Evolutionary conservation across 1,140 invertebrate species (phyloP), one percentile per base, ranked within the genome.

Genomic region (Micrasema longulum): DNA sequence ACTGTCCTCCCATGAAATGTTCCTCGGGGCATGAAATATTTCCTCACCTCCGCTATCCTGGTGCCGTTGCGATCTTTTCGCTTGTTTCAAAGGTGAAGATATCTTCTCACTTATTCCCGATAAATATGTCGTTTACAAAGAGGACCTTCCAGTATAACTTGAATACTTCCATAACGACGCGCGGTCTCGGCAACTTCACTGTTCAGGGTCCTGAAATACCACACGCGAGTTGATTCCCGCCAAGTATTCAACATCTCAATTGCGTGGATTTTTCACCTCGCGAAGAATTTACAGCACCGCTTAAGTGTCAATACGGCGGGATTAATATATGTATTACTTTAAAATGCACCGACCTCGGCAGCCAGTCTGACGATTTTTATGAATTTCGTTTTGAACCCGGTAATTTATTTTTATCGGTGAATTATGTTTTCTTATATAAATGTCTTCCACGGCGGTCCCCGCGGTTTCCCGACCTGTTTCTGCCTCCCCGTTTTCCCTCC

Each of bases 221-320:
- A 43, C 55, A 43, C 55, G 55, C 16, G 36, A 38, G 14, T 60
- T 60, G 2, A 60, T 60, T 60, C 18, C 16, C 36, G 3, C 4
- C 55, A 22, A 22, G 35, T 60, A 60, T 60, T 60, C 36, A 60
- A 60, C 55, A 60, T 43, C 35, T 60, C 55, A 60, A 60, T 60
- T 35, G 1, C 22, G 55, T 35, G 12, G n/a, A 31, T 14, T 53
- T 22, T 31, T 31, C 26, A 22, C 11, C 50, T 10, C 26, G 50
- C 14, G 10, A 53, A 53, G 20, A 26, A 53, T 53, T 53, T 53
- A 3, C 50, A n/a, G 50, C 26, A 53, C 26, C 50, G 26, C 20
- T n/a, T 53, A 23, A 20, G 5, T 48, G 20, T 12, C 14, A 31
- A 31, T 48, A 48, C 4, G 5, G n/a, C 3, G 1, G 20, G 47